Conservation (phyloP, 2,113 vertebrate genomes). For the Pelodiscus sinensis region DNA sequence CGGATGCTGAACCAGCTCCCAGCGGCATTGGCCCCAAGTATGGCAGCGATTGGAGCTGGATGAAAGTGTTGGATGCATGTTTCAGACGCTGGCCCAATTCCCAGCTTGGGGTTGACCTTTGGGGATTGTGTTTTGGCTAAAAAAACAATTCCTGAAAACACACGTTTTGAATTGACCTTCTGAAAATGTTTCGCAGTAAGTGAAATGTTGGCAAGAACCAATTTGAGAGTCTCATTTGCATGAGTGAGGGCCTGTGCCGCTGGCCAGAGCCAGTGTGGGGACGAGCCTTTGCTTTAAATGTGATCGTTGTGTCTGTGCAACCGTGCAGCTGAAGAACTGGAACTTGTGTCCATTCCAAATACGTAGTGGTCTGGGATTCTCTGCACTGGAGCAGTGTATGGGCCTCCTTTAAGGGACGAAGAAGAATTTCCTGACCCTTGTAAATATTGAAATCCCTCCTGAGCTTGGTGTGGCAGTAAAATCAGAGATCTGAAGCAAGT, state of each 20-base stretch:
- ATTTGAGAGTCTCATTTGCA: not conserved
- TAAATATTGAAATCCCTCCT: not conserved
- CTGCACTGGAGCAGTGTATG: not conserved
- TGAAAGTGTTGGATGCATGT: not conserved
- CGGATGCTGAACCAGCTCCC: not conserved
- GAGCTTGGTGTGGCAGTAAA: slow-evolving; percentile 1
- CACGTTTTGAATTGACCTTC: not conserved
- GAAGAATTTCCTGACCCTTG: not conserved
- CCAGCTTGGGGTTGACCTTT: not conserved
- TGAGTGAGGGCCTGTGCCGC: not conserved
- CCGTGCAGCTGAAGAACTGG: not conserved
- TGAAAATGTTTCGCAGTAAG: not conserved
- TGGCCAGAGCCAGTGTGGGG: not conserved
- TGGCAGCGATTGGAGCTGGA: not conserved
- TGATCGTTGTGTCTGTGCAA: not conserved
- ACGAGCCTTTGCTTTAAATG: slow-evolving; percentile 8
- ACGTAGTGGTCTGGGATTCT: not conserved
- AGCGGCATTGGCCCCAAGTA: not conserved
- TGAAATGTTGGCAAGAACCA: not conserved
- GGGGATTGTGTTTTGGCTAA: not conserved
- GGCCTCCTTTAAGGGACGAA: not conserved
- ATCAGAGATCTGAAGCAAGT: not conserved
- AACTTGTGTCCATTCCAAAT: not conserved
- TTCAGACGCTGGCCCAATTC: not conserved
- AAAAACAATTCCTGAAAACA: not conserved